Evolutionary conservation across 2,113 vertebrate genomes (phyloP).

Genomic region (Notiomystis cincta): DNA sequence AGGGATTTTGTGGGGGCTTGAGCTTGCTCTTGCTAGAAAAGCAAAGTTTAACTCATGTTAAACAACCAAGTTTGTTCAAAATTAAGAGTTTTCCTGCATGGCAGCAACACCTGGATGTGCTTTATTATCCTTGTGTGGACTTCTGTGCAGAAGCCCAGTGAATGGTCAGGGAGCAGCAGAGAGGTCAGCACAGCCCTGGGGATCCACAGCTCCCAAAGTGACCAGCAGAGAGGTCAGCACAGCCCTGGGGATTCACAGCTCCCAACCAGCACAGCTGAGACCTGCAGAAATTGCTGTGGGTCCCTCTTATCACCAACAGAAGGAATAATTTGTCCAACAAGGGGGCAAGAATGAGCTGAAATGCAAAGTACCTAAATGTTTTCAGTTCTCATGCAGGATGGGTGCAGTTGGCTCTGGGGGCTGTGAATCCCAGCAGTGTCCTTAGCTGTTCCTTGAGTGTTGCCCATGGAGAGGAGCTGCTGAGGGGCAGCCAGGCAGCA

Average conservation of each 20-base stretch:
- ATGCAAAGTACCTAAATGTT: not conserved
- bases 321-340: not conserved
- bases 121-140: not conserved
- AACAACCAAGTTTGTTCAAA: not conserved
- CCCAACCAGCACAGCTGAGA: not conserved
- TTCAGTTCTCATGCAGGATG: not conserved
- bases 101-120: not conserved
- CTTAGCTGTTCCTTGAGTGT: not conserved
- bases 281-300: not conserved
- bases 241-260: not conserved
- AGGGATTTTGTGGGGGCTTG: not conserved
- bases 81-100: not conserved
- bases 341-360: not conserved
- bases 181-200: not conserved
- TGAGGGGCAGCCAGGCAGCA: not conserved
- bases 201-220: not conserved
- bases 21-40: not conserved
- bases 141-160: not conserved
- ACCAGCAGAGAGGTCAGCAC: not conserved
- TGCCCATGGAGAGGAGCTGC: not conserved
- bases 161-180: not conserved
- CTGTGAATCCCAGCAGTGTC: not conserved
- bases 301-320: not conserved
- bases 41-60: not conserved
- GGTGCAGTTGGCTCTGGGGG: not conserved